Conservation (phyloP, 2,113 vertebrate species). For the Capreolus pygargus region DNA sequence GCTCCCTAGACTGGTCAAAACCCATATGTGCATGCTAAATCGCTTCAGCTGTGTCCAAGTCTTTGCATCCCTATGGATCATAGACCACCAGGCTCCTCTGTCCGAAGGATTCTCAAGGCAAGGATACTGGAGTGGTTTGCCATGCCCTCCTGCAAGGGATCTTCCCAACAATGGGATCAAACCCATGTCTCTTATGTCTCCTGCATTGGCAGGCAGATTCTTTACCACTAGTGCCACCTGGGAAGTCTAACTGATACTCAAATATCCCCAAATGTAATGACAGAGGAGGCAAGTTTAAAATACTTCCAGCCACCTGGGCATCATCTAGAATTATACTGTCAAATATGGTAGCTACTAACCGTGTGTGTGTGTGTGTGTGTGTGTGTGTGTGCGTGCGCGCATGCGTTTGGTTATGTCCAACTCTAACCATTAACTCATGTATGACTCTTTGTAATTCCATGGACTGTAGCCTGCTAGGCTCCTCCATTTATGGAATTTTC, state of each 20-base stretch:
- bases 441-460: background rate
- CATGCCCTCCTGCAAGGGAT: background rate
- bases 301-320: background rate
- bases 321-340: background rate
- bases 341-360: background rate
- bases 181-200: background rate
- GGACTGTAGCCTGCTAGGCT: background rate
- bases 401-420: background rate
- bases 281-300: background rate
- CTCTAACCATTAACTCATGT: background rate
- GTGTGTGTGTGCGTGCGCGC: background rate
- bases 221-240: background rate
- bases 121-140: background rate
- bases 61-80: background rate
- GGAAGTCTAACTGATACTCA: background rate
- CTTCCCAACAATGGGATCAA: background rate
- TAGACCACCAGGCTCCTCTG: background rate
- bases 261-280: background rate
- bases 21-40: background rate
- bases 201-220: background rate
- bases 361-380: background rate
- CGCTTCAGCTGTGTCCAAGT: accelerated
- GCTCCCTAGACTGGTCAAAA: background rate
- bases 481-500: background rate
- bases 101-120: background rate